A percentile compares a stretch with the other conserved stretches of the same genome.
phyloP scores from a whole-genome alignment of 2,888 invertebrate species.

The Sphecodes monilicornis region DNA sequence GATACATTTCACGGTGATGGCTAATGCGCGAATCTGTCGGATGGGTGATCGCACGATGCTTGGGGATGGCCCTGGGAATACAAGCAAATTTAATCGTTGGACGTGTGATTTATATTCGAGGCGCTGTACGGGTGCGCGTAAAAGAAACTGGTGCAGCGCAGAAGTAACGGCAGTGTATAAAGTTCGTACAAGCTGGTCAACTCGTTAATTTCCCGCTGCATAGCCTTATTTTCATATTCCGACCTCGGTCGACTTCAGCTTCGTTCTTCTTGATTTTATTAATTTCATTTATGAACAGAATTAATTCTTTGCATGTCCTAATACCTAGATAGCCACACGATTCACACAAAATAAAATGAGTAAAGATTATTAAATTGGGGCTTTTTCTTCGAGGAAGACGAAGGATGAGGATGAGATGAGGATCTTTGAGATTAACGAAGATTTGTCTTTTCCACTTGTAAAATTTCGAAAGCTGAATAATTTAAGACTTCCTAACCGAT shows the following conservation, averaged over 20 bases:
- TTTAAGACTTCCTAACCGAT: too few relatives aligned
- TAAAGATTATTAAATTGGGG: too few relatives aligned
- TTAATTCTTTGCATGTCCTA: too few relatives aligned
- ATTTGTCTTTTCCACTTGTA: too few relatives aligned
- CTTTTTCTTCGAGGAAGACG: too few relatives aligned
- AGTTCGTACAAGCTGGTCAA: not conserved
- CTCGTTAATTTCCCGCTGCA: not conserved
- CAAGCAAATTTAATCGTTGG: not conserved
- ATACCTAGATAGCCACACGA: too few relatives aligned
- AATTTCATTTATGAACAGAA: too few relatives aligned
- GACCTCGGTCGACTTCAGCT: not conserved
- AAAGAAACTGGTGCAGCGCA: not conserved
- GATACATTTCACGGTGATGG: not conserved
- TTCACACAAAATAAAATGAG: too few relatives aligned
- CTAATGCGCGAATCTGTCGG: constrained; percentile 4
- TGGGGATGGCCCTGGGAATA: not conserved
- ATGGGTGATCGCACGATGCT: not conserved
- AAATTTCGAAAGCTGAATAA: too few relatives aligned
- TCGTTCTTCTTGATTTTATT: too few relatives aligned
- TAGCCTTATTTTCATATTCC: not conserved
- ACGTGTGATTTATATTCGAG: not conserved
- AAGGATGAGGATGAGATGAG: too few relatives aligned
- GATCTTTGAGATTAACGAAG: too few relatives aligned
- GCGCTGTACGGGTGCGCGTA: not conserved
- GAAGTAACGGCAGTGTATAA: not conserved